Conservation (phyloP, 2,113 vertebrate genomes). For the Cynoglossus semilaevis region DNA sequence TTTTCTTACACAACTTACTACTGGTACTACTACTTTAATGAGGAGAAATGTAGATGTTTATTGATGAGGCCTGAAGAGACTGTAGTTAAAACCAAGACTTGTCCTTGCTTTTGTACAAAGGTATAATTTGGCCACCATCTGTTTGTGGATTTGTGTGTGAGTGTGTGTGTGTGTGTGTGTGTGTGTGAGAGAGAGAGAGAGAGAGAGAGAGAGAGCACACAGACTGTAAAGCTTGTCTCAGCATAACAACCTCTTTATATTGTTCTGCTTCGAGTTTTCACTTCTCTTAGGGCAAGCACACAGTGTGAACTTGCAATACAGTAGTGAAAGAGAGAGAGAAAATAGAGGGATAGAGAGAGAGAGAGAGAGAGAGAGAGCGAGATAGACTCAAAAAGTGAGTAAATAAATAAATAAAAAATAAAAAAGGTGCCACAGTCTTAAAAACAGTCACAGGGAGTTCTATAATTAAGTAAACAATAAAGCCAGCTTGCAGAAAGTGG, state of each 20-base stretch:
- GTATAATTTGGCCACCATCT: conserved; percentile 46
- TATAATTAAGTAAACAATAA: conserved; percentile 11
- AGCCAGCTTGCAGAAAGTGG: conserved; percentile 3
- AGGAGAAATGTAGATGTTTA: no score
- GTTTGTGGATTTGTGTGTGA: conserved; percentile 3
- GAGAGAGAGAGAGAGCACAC: conserved; percentile 17
- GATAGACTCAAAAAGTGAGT: no score
- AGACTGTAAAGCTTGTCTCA: conserved; percentile 13
- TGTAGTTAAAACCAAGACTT: conserved; percentile 12
- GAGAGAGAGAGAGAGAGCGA: conserved; percentile 2
- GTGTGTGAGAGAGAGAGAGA: no score
- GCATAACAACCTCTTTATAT: conserved; percentile 17
- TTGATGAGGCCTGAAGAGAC: no score
- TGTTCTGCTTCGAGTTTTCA: conserved; percentile 24
- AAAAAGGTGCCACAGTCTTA: not conserved
- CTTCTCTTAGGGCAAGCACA: conserved; percentile 6
- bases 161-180: no score
- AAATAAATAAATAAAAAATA: not conserved
- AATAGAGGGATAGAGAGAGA: not conserved
- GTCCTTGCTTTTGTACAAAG: conserved; percentile 36
- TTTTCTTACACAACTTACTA: no score
- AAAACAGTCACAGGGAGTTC: not conserved
- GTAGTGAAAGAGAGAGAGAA: not conserved
- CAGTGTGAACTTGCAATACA: conserved; percentile 20
- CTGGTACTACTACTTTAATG: no score